phyloP scores from a whole-genome alignment of 1,140 invertebrate species.

The Vanessa tameamea region DNA sequence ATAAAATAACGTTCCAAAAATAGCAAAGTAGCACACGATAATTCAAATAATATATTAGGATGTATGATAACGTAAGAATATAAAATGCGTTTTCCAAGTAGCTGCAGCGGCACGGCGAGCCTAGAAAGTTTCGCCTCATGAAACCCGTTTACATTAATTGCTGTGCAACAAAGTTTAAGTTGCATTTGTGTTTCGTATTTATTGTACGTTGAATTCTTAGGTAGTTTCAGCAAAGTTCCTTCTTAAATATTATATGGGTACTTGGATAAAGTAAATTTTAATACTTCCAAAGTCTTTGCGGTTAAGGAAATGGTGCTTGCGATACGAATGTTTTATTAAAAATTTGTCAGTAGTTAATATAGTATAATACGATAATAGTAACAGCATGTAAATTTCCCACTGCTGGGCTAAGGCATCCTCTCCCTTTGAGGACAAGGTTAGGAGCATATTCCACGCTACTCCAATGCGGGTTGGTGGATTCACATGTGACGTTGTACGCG shows the following conservation, averaged over 20 bases:
- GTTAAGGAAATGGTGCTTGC: not conserved
- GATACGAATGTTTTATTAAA: not conserved
- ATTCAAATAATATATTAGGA: not conserved
- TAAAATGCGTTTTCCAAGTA: conserved; percentile 23
- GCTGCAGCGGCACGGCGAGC: conserved; percentile 19
- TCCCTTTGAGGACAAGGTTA: too few species aligned
- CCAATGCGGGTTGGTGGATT: too few species aligned
- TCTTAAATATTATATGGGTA: conserved; percentile 23
- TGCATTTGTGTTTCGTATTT: conserved; percentile 39
- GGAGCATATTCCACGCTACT: too few species aligned
- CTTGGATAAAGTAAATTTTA: conserved; percentile 14
- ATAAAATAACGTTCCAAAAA: not conserved
- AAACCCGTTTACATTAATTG: conserved; percentile 52
- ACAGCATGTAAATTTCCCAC: too few species aligned
- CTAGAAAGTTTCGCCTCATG: conserved; percentile 35
- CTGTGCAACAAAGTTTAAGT: conserved; percentile 40
- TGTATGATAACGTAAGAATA: conserved; percentile 22
- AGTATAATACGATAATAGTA: too few species aligned
- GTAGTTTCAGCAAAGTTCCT: conserved; percentile 4
- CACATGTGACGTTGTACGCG: too few species aligned
- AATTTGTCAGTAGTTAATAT: not conserved
- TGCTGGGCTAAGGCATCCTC: too few species aligned
- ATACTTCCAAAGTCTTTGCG: conserved; percentile 2
- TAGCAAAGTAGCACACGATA: not conserved
- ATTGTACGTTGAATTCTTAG: conserved; percentile 33